These are phyloP conservation scores for Lophotriccus pileatus DNA, from an alignment of 2,797 vertebrate genomes.

Conservation along the genomic window DNA sequence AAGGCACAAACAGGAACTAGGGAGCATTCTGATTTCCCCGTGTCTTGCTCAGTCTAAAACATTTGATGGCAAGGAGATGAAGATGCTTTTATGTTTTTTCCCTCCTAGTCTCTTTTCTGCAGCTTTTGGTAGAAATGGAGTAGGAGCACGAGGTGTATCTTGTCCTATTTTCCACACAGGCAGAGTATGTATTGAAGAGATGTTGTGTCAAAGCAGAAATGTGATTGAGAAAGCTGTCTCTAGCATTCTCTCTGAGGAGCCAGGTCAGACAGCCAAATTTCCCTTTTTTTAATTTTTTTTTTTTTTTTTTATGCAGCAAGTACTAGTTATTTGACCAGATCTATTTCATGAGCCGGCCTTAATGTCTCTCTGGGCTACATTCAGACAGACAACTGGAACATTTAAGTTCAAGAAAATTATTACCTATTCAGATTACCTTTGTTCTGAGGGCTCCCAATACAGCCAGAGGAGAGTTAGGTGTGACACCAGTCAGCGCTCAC, in stretches of 20 bases:
- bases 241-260: neutral
- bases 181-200: neutral
- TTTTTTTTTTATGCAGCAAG: neutral
- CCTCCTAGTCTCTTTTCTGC: neutral
- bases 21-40: neutral
- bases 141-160: neutral
- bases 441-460: neutral
- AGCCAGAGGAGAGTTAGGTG: neutral
- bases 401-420: neutral
- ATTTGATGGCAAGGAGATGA: neutral
- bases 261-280: neutral
- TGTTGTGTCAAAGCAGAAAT: neutral
- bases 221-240: neutral
- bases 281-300: rapidly evolving
- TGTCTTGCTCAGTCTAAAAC: neutral
- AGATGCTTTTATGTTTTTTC: neutral
- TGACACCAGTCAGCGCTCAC: neutral
- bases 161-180: neutral
- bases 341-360: neutral
- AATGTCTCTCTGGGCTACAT: neutral
- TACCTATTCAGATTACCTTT: neutral
- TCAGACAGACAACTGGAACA: neutral
- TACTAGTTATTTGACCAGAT: neutral
- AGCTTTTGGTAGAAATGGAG: neutral
- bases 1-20: neutral